Conservation (phyloP, 2,113 vertebrate species). For the Condylura cristata region DNA sequence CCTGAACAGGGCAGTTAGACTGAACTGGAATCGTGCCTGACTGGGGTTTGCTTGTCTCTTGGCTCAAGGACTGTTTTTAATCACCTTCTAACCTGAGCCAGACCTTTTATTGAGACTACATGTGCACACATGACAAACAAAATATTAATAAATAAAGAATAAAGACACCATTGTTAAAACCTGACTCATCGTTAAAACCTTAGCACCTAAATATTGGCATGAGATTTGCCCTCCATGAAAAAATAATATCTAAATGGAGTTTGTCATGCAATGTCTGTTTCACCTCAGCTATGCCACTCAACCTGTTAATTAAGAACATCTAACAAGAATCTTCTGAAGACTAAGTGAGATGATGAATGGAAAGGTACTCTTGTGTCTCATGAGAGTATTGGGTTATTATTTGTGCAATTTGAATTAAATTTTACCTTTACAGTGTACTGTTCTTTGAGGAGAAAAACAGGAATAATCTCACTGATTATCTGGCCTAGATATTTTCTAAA, state of each 20-base stretch:
- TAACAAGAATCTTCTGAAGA: not conserved
- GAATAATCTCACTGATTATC: not conserved
- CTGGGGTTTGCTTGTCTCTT: constrained; percentile 15
- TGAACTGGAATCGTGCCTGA: not conserved
- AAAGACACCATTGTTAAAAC: not conserved
- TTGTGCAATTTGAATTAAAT: not conserved
- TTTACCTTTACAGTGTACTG: not conserved
- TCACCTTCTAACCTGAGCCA: not conserved
- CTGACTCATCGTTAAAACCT: not conserved
- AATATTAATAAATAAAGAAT: not conserved
- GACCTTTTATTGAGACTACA: not conserved
- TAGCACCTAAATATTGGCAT: not conserved
- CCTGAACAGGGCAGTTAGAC: not conserved
- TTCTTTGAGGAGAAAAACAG: not conserved
- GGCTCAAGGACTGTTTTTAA: not conserved
- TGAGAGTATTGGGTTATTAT: not conserved
- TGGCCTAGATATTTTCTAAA: not conserved
- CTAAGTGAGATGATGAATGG: not conserved
- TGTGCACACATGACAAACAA: not conserved
- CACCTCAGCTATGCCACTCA: not conserved
- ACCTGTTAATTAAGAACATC: not conserved
- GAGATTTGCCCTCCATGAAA: not conserved
- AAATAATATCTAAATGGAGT: not conserved
- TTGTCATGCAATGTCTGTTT: not conserved
- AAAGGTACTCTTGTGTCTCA: not conserved